These are phyloP conservation scores for Furcifer pardalis DNA, from an alignment of 2,797 vertebrate species.

Conservation along the genomic window DNA sequence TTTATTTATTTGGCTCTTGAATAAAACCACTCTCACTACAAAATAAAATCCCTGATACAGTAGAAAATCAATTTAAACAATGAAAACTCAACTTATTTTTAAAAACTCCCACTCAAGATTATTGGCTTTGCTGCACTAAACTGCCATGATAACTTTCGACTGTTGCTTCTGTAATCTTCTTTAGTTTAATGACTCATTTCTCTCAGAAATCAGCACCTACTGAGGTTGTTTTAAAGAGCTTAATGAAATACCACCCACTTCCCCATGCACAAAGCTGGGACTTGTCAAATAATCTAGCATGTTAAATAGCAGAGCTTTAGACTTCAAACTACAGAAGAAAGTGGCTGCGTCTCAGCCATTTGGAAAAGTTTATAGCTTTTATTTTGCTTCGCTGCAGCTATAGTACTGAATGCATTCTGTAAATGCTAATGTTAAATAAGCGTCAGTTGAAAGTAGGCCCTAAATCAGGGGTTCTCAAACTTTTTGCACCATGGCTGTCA, in stretches of 20 bases:
- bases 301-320: not conserved
- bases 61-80: constrained; percentile 37
- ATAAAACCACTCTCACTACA: not conserved
- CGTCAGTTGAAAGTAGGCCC: not conserved
- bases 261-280: not conserved
- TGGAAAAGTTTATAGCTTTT: not conserved
- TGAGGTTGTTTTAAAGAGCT: constrained; percentile 32
- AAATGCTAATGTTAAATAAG: not conserved
- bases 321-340: not conserved
- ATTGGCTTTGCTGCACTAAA: not conserved
- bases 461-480: no score
- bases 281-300: constrained; percentile 1
- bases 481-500: no score
- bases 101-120: not conserved
- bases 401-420: not conserved
- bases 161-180: constrained; percentile 25
- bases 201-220: constrained; percentile 23
- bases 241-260: constrained; percentile 3
- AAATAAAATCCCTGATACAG: constrained; percentile 2
- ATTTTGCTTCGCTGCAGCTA: not conserved
- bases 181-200: constrained; percentile 10
- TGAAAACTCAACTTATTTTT: constrained; percentile 12
- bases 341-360: not conserved
- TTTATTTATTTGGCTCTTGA: not conserved
- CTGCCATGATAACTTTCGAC: not conserved